A percentile compares a stretch with the other conserved stretches of the same genome.
Evolutionary conservation across 2,113 vertebrate species (phyloP).

Genomic region (Crypturellus undulatus): DNA sequence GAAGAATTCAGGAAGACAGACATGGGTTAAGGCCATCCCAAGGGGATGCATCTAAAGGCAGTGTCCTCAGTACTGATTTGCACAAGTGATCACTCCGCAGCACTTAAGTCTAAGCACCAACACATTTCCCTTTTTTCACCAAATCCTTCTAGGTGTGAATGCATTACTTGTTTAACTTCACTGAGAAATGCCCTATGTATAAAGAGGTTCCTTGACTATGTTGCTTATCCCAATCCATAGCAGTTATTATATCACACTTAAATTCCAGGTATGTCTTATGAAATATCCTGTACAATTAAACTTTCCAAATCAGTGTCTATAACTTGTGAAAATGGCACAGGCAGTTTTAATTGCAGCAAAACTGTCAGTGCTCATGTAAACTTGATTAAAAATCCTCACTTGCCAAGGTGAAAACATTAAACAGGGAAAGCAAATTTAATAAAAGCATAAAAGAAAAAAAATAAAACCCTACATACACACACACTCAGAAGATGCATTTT

Average conservation of each 20-base stretch:
- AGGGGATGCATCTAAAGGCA: not conserved
- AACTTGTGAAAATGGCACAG: not conserved
- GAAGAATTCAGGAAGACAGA: not conserved
- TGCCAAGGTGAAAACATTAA: not conserved
- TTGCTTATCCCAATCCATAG: not conserved
- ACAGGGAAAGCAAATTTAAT: not conserved
- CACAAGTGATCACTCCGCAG: not conserved
- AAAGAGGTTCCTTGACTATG: not conserved
- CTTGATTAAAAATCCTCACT: not conserved
- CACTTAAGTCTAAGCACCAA: not conserved
- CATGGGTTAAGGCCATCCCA: not conserved
- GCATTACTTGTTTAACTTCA: not conserved
- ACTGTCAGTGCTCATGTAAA: not conserved
- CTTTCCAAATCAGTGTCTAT: not conserved
- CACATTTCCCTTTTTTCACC: not conserved
- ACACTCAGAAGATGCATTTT: not conserved
- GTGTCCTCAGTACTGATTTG: not conserved
- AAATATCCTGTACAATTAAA: not conserved
- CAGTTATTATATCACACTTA: conserved; percentile 18
- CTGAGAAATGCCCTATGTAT: not conserved
- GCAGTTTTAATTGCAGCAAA: not conserved
- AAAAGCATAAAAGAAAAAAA: fast-evolving
- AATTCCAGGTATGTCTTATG: not conserved
- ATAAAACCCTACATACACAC: not conserved
- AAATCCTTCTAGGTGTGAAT: not conserved